phyloP scores from a whole-genome alignment of 2,113 vertebrate genomes.

The Phoenicopterus ruber region DNA sequence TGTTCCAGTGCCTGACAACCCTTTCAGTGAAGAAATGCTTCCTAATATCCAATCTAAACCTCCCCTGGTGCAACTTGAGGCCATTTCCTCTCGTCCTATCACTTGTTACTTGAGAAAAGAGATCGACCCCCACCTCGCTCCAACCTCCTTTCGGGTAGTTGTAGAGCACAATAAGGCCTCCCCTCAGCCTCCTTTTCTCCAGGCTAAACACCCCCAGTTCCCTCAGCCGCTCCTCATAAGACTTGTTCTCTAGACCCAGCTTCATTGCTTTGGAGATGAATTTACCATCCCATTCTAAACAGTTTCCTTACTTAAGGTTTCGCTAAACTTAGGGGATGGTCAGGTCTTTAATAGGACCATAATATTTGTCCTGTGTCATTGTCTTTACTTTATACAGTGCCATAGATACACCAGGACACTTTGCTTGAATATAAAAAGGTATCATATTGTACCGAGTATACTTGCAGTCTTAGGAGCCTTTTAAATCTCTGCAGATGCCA shows the following conservation, averaged over 20 bases:
- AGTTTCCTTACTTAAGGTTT: not conserved
- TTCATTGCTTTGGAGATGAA: not conserved
- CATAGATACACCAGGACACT: not conserved
- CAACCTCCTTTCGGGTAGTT: not conserved
- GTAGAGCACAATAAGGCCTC: too few relatives aligned
- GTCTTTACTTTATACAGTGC: not conserved
- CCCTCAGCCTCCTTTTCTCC: not conserved
- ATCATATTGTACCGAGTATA: accelerated
- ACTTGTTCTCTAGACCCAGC: not conserved
- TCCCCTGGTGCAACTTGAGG: not conserved
- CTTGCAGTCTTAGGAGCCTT: not conserved
- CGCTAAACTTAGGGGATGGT: not conserved
- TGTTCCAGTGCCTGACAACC: not conserved
- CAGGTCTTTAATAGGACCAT: not conserved
- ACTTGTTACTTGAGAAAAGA: not conserved
- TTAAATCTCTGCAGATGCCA: not conserved
- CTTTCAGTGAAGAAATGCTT: not conserved
- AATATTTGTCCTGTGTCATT: not conserved
- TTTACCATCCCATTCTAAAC: not conserved
- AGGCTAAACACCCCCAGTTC: not conserved
- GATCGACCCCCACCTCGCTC: accelerated
- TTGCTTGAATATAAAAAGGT: not conserved
- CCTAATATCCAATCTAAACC: not conserved
- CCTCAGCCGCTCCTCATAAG: not conserved
- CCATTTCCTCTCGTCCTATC: not conserved